These are phyloP conservation scores for Podiceps cristatus DNA, from an alignment of 2,113 vertebrate genomes.

Conservation along the genomic window DNA sequence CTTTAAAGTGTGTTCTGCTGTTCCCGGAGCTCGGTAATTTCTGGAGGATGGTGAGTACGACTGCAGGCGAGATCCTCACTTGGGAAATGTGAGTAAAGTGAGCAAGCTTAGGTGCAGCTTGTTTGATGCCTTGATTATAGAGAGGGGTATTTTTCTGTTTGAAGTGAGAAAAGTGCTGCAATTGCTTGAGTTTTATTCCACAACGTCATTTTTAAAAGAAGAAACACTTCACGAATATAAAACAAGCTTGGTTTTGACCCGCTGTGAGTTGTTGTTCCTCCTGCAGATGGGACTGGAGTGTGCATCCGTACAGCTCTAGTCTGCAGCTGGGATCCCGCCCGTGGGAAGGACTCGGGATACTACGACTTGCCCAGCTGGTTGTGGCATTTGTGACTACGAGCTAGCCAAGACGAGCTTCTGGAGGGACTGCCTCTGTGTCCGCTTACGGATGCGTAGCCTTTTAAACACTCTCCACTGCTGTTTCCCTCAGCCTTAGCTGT, in stretches of 20 bases:
- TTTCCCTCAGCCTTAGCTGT: not conserved
- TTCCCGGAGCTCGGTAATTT: not conserved
- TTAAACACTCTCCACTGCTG: not conserved
- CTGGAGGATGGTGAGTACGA: not conserved
- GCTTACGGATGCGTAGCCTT: fast-evolving
- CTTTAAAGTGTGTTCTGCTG: not conserved
- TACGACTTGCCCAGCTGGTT: not conserved
- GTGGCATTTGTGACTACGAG: not conserved
- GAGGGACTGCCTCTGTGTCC: not conserved
- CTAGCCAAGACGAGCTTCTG: not conserved
- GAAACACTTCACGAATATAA: not conserved
- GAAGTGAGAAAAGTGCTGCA: not conserved
- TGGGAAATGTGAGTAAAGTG: not conserved
- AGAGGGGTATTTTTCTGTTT: not conserved
- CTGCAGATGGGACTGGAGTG: not conserved
- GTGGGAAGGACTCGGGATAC: fast-evolving
- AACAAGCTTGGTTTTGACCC: not conserved
- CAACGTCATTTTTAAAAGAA: fast-evolving
- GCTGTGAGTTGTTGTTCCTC: not conserved
- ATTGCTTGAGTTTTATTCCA: not conserved
- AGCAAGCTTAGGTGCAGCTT: not conserved
- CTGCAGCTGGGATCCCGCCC: not conserved
- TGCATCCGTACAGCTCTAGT: fast-evolving
- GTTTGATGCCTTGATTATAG: not conserved
- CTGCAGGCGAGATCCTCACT: not conserved